Evolutionary conservation across 2,888 invertebrate genomes (phyloP), one percentile per base, ranked within the genome.

Genomic region (Drosophila macrothrix): DNA sequence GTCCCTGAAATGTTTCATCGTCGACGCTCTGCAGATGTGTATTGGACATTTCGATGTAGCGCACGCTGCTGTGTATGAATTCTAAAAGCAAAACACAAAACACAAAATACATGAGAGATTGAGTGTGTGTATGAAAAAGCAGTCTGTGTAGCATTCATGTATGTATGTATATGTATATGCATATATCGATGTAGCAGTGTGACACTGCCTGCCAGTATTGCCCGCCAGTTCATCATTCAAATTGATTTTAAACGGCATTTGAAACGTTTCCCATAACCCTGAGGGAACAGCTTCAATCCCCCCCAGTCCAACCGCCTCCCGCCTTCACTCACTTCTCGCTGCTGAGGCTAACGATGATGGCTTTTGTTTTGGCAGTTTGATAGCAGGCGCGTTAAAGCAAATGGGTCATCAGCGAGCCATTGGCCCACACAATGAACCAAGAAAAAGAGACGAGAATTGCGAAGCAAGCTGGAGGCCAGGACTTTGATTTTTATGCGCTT

Each of bases 31-130:
- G 96, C 92, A 97, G 94, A 90, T 96, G 96, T 73, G 97, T 96
- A 93, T 96, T 96, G 82, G 96, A 96, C 92, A 97, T 96, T 93
- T 97, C 97, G 93, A 97, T 94, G 92, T 97, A 97, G 76, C 96
- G 96, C 87, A 97, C 95, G 87, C 96, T 96, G 93, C 96, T 96
- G 91, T 96, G 95, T 67, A 97, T 96, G 92, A 97, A 95, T 93
- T 96, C 97, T 97, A 95, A 95, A 95, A 31, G 46, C 29, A 31
- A 81, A 60, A 70, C 63, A 81, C 49, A 50, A 74, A 25, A 22
- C 46, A 46, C 43, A 43, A 75, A 22, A 19, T 14, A 43, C 46
- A 46, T 74, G 52, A 60, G 31, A 43, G 28, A 49, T 28, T 6
- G 59, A 31, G 25, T 37, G 61, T 2, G 53, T 33, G 22, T 56